Percentiles rank a stretch among this genome's conserved stretches.
Conservation (phyloP, 2,888 invertebrate genomes). For the Bhutanitis thaidina region DNA sequence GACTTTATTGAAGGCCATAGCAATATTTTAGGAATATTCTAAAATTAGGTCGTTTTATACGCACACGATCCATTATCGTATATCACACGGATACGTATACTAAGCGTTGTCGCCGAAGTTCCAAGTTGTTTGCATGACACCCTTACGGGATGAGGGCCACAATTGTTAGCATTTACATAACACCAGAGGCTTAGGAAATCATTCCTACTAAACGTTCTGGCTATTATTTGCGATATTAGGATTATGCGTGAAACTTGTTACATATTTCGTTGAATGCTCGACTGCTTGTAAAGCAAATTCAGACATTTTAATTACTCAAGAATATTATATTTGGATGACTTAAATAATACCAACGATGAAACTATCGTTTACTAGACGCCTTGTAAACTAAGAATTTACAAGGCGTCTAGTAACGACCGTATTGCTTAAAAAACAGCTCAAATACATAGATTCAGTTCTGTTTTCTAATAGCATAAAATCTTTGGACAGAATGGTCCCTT, state of each 20-base stretch:
- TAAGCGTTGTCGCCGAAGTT: conserved; percentile 21
- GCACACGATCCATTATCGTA: conserved; percentile 21
- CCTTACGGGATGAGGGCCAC: conserved; percentile 28
- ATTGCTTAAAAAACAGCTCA: too few species aligned
- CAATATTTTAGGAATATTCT: conserved; percentile 11
- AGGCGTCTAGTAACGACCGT: too few species aligned
- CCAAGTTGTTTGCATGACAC: conserved; percentile 31
- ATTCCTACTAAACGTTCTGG: conserved; percentile 21
- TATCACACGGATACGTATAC: conserved; percentile 24
- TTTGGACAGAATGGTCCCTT: too few species aligned
- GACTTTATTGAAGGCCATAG: conserved; percentile 10
- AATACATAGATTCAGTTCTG: too few species aligned
- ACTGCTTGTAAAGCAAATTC: background rate
- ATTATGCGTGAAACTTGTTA: conserved; percentile 1
- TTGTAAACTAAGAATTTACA: too few species aligned
- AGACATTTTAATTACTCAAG: too few species aligned
- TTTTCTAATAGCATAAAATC: too few species aligned
- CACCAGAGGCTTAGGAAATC: conserved; percentile 24
- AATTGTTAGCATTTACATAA: conserved; percentile 32
- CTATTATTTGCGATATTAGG: conserved; percentile 18
- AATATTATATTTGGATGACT: too few species aligned
- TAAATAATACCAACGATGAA: too few species aligned
- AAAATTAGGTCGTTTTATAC: conserved; percentile 17
- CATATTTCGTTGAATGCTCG: conserved; percentile 1
- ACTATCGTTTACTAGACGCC: too few species aligned